Evolutionary conservation across 2,113 vertebrate species (phyloP).

Genomic region (Nycticorax nycticorax): DNA sequence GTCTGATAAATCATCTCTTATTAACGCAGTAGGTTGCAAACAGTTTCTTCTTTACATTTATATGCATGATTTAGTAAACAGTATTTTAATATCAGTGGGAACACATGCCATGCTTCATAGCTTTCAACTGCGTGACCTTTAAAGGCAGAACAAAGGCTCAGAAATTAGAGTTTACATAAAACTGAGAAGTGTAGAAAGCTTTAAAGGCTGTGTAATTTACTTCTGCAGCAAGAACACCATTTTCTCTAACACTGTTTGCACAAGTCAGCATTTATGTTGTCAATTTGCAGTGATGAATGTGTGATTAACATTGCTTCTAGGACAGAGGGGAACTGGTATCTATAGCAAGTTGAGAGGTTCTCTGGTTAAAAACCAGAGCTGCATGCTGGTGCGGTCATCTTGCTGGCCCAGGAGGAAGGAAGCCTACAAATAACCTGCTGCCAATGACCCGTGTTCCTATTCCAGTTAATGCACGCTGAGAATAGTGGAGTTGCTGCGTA

Average conservation of each 20-base stretch:
- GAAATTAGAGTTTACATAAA: conserved; percentile 58
- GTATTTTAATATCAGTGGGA: conserved; percentile 42
- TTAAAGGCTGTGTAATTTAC: conserved; percentile 50
- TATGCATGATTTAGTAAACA: conserved; percentile 50
- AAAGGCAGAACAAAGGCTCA: conserved; percentile 59
- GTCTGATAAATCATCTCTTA: conserved; percentile 31
- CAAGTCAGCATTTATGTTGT: conserved; percentile 63
- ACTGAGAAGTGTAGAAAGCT: conserved; percentile 16
- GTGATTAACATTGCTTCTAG: conserved; percentile 32
- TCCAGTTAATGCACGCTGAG: neutral
- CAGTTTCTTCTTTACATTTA: conserved; percentile 50
- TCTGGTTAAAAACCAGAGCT: neutral
- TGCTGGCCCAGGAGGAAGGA: neutral
- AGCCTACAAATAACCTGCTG: neutral
- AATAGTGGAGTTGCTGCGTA: neutral
- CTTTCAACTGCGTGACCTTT: conserved; percentile 55
- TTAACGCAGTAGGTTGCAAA: conserved; percentile 26
- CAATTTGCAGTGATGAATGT: conserved; percentile 47
- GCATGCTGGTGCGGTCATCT: neutral
- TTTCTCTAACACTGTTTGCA: conserved; percentile 46
- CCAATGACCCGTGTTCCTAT: neutral
- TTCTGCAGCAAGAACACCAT: conserved; percentile 46
- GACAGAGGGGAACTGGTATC: neutral
- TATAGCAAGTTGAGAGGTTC: neutral
- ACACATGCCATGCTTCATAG: conserved; percentile 34